phyloP scores from a whole-genome alignment of 2,113 vertebrate genomes.

The Neotragus moschatus region DNA sequence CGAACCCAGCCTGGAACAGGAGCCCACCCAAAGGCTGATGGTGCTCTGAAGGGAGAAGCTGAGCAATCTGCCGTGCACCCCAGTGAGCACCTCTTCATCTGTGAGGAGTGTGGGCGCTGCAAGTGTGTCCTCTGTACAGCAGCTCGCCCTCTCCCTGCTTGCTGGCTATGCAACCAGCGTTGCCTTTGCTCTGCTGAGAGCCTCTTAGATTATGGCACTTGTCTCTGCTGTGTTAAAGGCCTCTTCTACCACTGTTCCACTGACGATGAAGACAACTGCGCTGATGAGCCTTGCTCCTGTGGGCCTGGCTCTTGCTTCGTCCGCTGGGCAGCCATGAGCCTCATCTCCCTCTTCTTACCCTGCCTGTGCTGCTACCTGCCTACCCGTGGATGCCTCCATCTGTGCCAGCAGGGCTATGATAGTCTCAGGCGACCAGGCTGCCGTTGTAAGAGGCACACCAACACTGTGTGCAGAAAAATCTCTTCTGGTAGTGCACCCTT shows the following conservation, averaged over 20 bases:
- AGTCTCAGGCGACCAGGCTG: conserved; percentile 92
- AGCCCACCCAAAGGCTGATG: conserved; percentile 83
- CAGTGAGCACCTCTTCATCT: conserved; percentile 88
- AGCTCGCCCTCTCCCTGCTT: conserved; percentile 91
- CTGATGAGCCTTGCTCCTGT: conserved; percentile 96
- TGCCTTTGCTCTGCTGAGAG: conserved; percentile 95
- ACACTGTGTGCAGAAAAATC: conserved; percentile 96
- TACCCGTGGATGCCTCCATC: conserved; percentile 92
- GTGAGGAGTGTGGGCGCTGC: conserved; percentile 94
- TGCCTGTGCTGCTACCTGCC: conserved; percentile 99
- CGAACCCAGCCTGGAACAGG: conserved; percentile 88
- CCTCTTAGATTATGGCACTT: conserved; percentile 93
- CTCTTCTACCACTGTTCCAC: conserved; percentile 99
- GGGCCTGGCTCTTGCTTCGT: conserved; percentile 86
- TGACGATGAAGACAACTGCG: conserved; percentile 97
- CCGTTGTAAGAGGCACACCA: conserved; percentile 95
- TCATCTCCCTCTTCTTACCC: conserved; percentile 92
- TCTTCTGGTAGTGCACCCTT: conserved; percentile 87
- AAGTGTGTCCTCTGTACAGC: conserved; percentile 91
- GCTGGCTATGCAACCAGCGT: conserved; percentile 94
- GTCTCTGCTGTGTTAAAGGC: conserved; percentile 95
- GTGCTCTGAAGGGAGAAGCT: conserved; percentile 82
- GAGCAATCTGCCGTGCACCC: conserved; percentile 75
- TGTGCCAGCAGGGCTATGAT: conserved; percentile 93
- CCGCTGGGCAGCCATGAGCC: conserved; percentile 93